These are phyloP conservation scores for Platygyra sinensis DNA, from an alignment of 64 coral and sea anemone genomes.

Conservation along the genomic window DNA sequence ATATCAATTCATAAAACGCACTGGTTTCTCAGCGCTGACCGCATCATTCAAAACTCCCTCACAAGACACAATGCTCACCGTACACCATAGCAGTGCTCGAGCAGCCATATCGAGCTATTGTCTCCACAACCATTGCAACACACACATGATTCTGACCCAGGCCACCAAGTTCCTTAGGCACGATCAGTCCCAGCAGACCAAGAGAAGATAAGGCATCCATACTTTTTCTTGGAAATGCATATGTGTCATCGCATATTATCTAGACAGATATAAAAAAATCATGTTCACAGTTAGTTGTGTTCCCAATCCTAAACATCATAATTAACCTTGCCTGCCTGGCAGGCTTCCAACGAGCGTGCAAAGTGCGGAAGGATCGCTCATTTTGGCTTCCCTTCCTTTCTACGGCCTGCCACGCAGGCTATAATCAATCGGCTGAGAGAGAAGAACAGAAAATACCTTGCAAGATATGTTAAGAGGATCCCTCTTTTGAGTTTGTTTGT, in stretches of 20 bases:
- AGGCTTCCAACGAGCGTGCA: too few relatives aligned
- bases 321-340: too few relatives aligned
- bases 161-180: constrained; percentile 54
- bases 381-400: too few relatives aligned
- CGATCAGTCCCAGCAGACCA: constrained; percentile 38
- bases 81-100: constrained; percentile 51
- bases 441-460: too few relatives aligned
- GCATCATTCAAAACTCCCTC: too few relatives aligned
- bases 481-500: too few relatives aligned
- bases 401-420: too few relatives aligned
- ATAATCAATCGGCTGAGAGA: too few relatives aligned
- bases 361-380: too few relatives aligned
- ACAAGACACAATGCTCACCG: neutral
- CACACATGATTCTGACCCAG: constrained; percentile 45
- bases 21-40: too few relatives aligned
- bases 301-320: neutral
- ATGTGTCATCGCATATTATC: constrained; percentile 38
- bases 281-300: neutral
- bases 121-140: constrained; percentile 48
- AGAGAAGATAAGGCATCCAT: constrained; percentile 33
- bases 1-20: too few relatives aligned
- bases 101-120: constrained; percentile 44
- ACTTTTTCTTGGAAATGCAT: constrained; percentile 42
- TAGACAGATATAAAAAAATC: neutral
- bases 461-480: too few relatives aligned